Conservation (phyloP, 2,113 vertebrate species). For the Entomyzon cyanotis region DNA sequence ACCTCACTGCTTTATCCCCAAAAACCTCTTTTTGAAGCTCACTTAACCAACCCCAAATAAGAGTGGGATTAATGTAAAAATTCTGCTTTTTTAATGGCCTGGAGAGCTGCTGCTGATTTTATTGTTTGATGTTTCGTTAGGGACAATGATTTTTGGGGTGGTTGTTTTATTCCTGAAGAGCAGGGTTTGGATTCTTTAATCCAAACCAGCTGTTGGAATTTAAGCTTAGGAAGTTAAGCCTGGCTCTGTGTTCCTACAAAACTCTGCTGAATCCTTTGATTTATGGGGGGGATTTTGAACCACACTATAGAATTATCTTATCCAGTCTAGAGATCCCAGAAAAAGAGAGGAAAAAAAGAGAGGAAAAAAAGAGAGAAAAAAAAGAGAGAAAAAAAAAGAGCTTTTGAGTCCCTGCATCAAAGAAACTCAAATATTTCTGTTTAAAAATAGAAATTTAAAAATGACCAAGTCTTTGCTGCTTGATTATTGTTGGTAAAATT, state of each 20-base stretch:
- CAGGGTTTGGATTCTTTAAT: conserved; percentile 33
- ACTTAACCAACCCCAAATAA: conserved; percentile 44
- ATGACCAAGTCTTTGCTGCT: background rate
- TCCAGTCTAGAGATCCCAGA: background rate
- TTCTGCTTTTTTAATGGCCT: conserved; percentile 21
- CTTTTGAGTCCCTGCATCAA: background rate
- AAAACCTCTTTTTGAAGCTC: conserved; percentile 46
- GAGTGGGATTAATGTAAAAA: conserved; percentile 32
- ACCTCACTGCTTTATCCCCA: background rate
- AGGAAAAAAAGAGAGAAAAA: background rate
- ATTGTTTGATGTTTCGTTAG: conserved; percentile 58
- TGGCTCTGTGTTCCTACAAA: conserved; percentile 33
- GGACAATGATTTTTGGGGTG: conserved; percentile 1
- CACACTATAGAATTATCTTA: background rate
- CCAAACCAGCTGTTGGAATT: conserved; percentile 49
- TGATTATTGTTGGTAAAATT: background rate
- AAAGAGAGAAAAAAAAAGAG: background rate
- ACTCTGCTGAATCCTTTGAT: conserved; percentile 21
- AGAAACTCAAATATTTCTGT: background rate
- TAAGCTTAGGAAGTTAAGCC: conserved; percentile 29
- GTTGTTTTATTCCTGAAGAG: conserved; percentile 1
- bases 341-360: background rate
- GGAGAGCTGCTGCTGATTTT: conserved; percentile 55
- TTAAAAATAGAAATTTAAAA: background rate
- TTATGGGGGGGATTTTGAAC: conserved; percentile 7